Base-by-base conservation (phyloP, 2,113 vertebrate species). In the Sakesphorus luctuosus region DNA sequence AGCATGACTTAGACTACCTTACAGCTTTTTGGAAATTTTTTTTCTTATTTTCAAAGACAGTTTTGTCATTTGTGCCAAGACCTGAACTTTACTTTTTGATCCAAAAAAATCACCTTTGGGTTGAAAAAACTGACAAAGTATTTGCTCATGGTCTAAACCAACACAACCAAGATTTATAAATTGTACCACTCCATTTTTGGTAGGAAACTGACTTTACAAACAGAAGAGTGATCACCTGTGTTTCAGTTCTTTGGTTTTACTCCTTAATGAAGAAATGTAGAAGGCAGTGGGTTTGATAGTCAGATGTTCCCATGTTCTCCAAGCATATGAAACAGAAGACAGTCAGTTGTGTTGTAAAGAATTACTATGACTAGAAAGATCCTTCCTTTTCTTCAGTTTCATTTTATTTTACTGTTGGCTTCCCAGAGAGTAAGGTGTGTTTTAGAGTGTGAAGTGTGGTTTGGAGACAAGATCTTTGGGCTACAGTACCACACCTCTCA, bases 51-150 rank as follows among this genome's bases (percentile, higher is more conserved):
- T 79, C 73, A 88, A 85, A 93, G 29, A 31, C 29, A 52, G 8
- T 90, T 80, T 43, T 84, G 29, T 63, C 10, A 43, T 38, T 90
- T 29, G 7, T 76, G 89, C 74, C 95, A 95, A 93, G 62, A 73
- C 14, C 9, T 67, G 24, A 93, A 90, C 50, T 83, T 91, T 33
- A 49, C 13, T 44, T 93, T 91, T 72, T 24, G 10, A 71, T 91
- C 75, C 50, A 93, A 91, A 90, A 93, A 67, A 55, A 93, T 69
- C 87, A 95, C 75, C 53, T 72, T 35, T n/a, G n/a, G 6, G 14
- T 71, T 91, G 67, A 52, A 92, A 92, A 93, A 93, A 52, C 38
- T 1, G 1, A 68, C 28, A 66, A 10, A 14, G n/a, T 8, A 89
- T 93, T 91, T 87, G 49, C 43, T 85, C 13, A 4, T 43, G 25